Evolutionary conservation across 2,797 vertebrate species (phyloP).

Genomic region (Lacerta agilis): DNA sequence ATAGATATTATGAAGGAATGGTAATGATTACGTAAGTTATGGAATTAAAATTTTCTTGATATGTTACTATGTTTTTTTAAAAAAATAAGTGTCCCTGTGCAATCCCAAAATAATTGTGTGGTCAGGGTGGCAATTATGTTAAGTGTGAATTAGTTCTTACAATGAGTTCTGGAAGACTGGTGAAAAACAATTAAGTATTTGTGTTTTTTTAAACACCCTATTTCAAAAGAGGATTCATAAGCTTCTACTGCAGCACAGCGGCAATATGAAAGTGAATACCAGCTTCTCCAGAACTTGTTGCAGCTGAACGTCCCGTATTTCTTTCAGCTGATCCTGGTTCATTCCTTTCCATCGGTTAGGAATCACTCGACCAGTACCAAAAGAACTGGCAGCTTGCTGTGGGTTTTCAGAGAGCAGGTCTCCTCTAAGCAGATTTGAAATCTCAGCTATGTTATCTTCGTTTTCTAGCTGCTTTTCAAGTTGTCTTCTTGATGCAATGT

Average conservation of each 20-base stretch:
- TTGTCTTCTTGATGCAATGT: slow-evolving; percentile 73
- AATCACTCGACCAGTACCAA: slow-evolving; percentile 73
- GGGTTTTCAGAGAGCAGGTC: slow-evolving; percentile 76
- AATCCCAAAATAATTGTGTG: background rate
- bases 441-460: slow-evolving; percentile 76
- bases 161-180: background rate
- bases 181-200: background rate
- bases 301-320: slow-evolving; percentile 77
- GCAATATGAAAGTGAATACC: slow-evolving; percentile 73
- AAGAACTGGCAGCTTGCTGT: slow-evolving; percentile 67
- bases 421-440: slow-evolving; percentile 74
- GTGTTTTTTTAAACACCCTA: background rate
- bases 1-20: background rate
- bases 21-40: background rate
- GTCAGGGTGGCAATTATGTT: background rate
- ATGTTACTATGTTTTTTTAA: too few relatives aligned
- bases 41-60: background rate
- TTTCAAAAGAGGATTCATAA: background rate
- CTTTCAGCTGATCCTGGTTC: slow-evolving; percentile 75
- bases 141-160: background rate
- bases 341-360: slow-evolving; percentile 81
- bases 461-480: slow-evolving; percentile 68
- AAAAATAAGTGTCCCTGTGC: background rate
- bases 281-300: slow-evolving; percentile 85
- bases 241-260: too few relatives aligned